Evolutionary conservation across 2,113 vertebrate genomes (phyloP).

Genomic region (Micronycteris hirsuta): DNA sequence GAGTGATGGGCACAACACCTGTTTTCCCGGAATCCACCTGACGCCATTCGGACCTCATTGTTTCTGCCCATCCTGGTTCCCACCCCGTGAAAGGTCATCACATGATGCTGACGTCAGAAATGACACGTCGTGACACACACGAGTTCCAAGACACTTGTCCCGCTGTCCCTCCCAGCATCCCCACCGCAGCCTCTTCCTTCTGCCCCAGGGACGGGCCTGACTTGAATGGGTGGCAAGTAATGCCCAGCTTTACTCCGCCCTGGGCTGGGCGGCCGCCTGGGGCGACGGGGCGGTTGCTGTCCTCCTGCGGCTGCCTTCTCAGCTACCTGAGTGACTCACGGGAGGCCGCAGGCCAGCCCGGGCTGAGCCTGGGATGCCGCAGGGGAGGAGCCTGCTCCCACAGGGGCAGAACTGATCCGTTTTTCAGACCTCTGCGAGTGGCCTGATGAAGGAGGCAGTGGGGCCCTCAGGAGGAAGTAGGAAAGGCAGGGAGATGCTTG

Average conservation of each 20-base stretch:
- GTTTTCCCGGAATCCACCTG: neutral
- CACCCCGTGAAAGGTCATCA: neutral
- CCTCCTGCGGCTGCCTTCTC: neutral
- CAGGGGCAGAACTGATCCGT: neutral
- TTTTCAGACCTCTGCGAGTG: neutral
- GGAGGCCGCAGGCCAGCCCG: neutral
- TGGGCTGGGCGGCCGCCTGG: neutral
- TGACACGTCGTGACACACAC: neutral
- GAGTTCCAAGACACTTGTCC: neutral
- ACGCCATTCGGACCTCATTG: neutral
- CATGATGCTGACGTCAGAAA: neutral
- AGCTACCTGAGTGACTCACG: neutral
- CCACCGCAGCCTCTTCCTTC: neutral
- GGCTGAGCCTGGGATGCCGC: neutral
- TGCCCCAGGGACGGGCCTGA: neutral
- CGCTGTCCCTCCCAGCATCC: neutral
- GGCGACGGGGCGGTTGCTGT: neutral
- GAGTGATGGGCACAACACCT: fast-evolving
- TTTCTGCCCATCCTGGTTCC: neutral
- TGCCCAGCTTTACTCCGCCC: neutral
- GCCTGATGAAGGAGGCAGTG: neutral
- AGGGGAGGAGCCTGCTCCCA: neutral
- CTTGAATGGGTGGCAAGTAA: neutral
- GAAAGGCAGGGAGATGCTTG: neutral
- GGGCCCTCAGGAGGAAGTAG: neutral